Evolutionary conservation across 2,888 invertebrate species (phyloP).

Genomic region (Dryococelus australis): DNA sequence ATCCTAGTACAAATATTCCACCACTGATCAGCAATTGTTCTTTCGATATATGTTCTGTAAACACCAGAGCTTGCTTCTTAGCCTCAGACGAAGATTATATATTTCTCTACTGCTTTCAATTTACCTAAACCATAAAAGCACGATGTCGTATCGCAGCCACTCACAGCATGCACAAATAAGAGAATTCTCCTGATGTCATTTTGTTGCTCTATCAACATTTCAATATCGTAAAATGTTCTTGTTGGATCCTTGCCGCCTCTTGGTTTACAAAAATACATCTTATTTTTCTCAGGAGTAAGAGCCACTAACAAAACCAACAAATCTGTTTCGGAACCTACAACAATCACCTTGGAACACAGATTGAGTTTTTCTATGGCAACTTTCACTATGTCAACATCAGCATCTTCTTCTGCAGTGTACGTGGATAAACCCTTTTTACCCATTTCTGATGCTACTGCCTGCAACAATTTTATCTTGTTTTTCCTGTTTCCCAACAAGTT

Average conservation of each 20-base stretch:
- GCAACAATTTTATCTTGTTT: constrained; percentile 18
- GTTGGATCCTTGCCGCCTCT: too few relatives aligned
- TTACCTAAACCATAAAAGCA: constrained; percentile 24
- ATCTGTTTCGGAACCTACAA: background rate
- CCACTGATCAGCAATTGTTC: background rate
- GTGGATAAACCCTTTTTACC: background rate
- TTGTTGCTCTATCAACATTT: background rate
- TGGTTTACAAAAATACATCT: background rate
- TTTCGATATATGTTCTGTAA: constrained; percentile 11
- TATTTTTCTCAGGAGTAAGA: background rate
- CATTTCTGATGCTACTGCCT: background rate
- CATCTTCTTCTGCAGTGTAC: constrained; percentile 3
- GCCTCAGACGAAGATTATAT: constrained; percentile 12
- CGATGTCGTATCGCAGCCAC: constrained; percentile 18
- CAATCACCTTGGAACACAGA: background rate
- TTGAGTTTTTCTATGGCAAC: constrained; percentile 20
- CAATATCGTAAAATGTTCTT: background rate
- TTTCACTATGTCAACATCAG: background rate
- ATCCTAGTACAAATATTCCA: background rate
- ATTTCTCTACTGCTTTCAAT: background rate
- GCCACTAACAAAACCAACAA: background rate
- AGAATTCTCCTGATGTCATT: background rate
- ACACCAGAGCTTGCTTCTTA: background rate
- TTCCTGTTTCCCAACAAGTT: background rate
- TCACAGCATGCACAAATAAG: background rate